Evolutionary conservation across 2,888 invertebrate genomes (phyloP), one percentile per base, ranked within the genome.

Genomic region (Sericinus montela): DNA sequence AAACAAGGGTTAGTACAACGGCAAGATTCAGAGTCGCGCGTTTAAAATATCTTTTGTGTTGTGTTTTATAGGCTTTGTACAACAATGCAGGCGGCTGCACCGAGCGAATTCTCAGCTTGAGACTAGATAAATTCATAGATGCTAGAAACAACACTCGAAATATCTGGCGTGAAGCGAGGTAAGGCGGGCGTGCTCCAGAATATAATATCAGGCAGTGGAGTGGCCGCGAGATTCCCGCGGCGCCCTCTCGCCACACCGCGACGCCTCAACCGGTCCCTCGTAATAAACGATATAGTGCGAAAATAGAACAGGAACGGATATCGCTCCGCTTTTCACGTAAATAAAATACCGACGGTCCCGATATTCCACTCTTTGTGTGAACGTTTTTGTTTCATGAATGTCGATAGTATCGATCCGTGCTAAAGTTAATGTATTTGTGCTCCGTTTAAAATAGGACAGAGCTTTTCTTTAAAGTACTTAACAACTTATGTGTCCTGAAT

Each of bases 131-230:
- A 78, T 79, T 82, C 80, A 82, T 82, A 86, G 85, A 81, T 84
- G 83, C 78, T 80, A 74, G 81, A 77, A 78, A 79, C 76, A 80
- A 74, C 83, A 84, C 87, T 88, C 78, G 88, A 90, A 79, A 90
- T 86, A 84, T 90, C 90, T 77, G 82, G 80, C 74, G 82, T 80
- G 84, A 75, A 67, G 75, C 71, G 83, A 77, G 85, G 84, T 71
- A 85, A 81, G 87, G 77, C 60, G 72, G 76, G 72, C 86, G 80
- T 87, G 88, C 82, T 90, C 90, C 75, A 87, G 88, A 87, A 87
- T 88, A 88, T 85, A 84, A 88, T 88, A 87, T 86, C 80, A 88
- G 80, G 72, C 80, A 64, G 75, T 78, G 73, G 72, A 81, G 84
- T 80, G 84, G 81, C 72, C 76, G 71, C 74, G 67, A 76, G 77